These are phyloP conservation scores for Erpobdella octoculata DNA, from an alignment of 2,888 invertebrate genomes.

Conservation along the genomic window DNA sequence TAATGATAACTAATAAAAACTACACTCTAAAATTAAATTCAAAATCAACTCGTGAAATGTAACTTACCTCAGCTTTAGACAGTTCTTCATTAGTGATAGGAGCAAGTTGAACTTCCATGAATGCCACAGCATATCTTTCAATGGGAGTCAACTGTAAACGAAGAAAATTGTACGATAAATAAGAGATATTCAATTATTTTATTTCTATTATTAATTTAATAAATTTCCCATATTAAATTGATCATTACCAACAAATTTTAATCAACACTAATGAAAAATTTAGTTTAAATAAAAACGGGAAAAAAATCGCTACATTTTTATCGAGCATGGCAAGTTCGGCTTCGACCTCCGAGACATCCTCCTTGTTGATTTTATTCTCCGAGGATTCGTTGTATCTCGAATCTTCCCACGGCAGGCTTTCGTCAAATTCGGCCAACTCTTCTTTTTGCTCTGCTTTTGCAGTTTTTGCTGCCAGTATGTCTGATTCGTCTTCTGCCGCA, in stretches of 20 bases:
- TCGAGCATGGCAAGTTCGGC: constrained; percentile 51
- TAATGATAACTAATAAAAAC: neutral
- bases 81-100: constrained; percentile 73
- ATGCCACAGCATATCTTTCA: constrained; percentile 86
- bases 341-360: constrained; percentile 49
- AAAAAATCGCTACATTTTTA: constrained; percentile 46
- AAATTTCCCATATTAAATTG: too few relatives aligned
- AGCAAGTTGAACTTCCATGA: constrained; percentile 78
- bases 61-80: constrained; percentile 78
- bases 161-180: too few relatives aligned
- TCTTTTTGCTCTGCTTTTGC: constrained; percentile 74
- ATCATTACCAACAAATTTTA: too few relatives aligned
- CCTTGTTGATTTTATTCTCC: constrained; percentile 46
- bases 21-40: neutral
- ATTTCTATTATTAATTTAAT: too few relatives aligned
- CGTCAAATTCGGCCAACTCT: constrained; percentile 82
- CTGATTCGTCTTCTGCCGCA: constrained; percentile 87
- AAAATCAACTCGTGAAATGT: constrained; percentile 13
- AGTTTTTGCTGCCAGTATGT: constrained; percentile 78
- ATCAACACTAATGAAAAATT: too few relatives aligned
- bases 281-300: neutral
- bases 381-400: constrained; percentile 44
- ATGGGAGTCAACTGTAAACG: constrained; percentile 77
- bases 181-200: too few relatives aligned
- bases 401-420: constrained; percentile 79